Evolutionary conservation across 2,888 invertebrate species (phyloP), one percentile per base, ranked within the genome.

Genomic region (Orthosia incerta): DNA sequence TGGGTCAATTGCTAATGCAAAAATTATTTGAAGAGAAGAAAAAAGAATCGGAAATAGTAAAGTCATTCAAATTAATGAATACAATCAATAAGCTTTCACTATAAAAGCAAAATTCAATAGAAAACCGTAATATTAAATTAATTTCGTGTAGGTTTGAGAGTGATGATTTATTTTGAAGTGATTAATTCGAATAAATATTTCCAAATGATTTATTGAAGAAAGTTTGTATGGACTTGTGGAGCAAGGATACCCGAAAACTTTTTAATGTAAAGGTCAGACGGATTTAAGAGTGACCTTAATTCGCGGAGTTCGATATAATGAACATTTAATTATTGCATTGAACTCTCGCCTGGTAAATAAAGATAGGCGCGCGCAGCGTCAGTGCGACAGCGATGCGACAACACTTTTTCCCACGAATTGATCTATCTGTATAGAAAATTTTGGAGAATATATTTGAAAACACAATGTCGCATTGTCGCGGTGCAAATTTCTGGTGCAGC

Each of bases 21-120:
- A 70, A 48, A 39, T 16, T 60, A 59, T 45, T 62, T 23, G 11
- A 13, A 51, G 5, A 7, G 26, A 39, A 76, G 23, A 64, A 26
- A 68, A 77, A 82, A 82, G 67, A 71, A 71, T 59, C 26, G 23
- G 39, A 62, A 71, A 71, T 53, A 56, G 59, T 61, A 31, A 68
- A 81, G 79, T 81, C 82, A 81, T 81, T 59, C 26, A 59, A 74
- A 71, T 69, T 74, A 79, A 81, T 79, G 68, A 74, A n/a, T 55
- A 56, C 31, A 69, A 67, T 60, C 48, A 53, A 60, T 59, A 61
- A 62, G 59, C 80, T 81, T 81, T 81, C 80, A 68, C 79, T 48
- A 56, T 45, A 61, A 62, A 78, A 63, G 64, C 51, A 20, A 59
- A 62, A 71, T 65, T 78, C 51, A 74, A 81, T 80, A 77, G 69